Percentiles rank a stretch among this genome's conserved stretches.
These are phyloP conservation scores for Meriones unguiculatus DNA, from an alignment of 2,113 vertebrate species.

Conservation along the genomic window DNA sequence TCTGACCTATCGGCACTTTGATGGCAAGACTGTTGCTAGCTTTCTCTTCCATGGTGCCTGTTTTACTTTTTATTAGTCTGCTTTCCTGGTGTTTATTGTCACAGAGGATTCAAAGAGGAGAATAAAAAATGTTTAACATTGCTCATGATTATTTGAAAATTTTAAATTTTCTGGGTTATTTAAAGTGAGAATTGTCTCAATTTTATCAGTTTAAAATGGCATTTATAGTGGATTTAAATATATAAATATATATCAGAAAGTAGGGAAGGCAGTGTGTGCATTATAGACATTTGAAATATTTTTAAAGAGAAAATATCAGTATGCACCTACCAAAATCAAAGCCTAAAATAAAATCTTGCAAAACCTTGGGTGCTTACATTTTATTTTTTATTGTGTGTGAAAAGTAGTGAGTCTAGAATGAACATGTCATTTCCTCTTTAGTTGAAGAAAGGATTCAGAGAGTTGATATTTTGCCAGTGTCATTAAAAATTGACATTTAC, in stretches of 20 bases:
- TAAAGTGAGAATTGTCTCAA: not conserved
- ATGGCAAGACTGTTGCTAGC: not conserved
- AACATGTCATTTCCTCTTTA: constrained; percentile 12
- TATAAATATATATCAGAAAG: not conserved
- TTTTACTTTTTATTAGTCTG: not conserved
- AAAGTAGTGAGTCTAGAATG: not conserved
- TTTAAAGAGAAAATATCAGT: not conserved
- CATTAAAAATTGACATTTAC: constrained; percentile 29
- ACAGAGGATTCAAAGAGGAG: not conserved
- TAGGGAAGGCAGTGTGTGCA: not conserved
- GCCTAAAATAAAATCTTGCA: not conserved
- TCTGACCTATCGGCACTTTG: not conserved
- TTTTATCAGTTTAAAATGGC: not conserved
- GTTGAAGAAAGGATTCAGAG: constrained; percentile 8
- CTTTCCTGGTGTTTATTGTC: not conserved
- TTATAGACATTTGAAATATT: not conserved
- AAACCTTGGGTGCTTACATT: not conserved
- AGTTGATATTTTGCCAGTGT: not conserved
- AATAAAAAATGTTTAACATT: not conserved
- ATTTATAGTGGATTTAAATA: not conserved
- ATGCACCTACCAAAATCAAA: not conserved
- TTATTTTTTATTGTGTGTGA: not conserved
- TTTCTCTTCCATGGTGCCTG: not conserved
- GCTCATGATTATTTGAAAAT: not conserved
- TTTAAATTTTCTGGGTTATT: not conserved